These are phyloP conservation scores for Papilio machaon DNA, from an alignment of 1,140 invertebrate genomes.

Conservation along the genomic window DNA sequence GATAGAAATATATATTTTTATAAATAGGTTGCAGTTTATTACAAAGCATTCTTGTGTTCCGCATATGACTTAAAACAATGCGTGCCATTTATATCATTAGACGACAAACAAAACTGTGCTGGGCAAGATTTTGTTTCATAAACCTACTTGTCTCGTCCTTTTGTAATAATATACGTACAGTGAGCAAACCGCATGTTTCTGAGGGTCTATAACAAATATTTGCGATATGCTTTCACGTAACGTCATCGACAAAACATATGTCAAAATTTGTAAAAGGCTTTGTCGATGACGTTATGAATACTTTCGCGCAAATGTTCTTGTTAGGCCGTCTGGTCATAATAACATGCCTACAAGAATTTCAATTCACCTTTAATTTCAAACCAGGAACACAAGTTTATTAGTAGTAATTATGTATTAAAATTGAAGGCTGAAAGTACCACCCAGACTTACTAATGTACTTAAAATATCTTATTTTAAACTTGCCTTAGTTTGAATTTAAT, in stretches of 20 bases:
- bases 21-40: background rate
- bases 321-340: too few species aligned
- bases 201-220: too few species aligned
- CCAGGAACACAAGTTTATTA: background rate
- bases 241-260: too few species aligned
- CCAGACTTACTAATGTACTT: too few species aligned
- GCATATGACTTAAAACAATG: background rate
- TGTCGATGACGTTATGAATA: too few species aligned
- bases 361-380: background rate
- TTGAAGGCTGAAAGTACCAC: too few species aligned
- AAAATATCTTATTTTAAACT: background rate
- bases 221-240: too few species aligned
- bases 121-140: background rate
- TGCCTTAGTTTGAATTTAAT: background rate
- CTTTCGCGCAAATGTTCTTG: too few species aligned
- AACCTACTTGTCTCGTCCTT: slow-evolving; percentile 8
- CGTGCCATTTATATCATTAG: background rate
- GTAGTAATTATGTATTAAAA: too few species aligned
- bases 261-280: too few species aligned
- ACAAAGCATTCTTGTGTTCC: background rate
- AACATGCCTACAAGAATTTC: too few species aligned
- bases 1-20: background rate
- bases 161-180: background rate
- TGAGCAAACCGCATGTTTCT: background rate
- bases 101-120: background rate